Percentiles rank a stretch among this genome's conserved stretches.
Conservation (phyloP, 2,888 invertebrate species). For the Galeruca laticollis region DNA sequence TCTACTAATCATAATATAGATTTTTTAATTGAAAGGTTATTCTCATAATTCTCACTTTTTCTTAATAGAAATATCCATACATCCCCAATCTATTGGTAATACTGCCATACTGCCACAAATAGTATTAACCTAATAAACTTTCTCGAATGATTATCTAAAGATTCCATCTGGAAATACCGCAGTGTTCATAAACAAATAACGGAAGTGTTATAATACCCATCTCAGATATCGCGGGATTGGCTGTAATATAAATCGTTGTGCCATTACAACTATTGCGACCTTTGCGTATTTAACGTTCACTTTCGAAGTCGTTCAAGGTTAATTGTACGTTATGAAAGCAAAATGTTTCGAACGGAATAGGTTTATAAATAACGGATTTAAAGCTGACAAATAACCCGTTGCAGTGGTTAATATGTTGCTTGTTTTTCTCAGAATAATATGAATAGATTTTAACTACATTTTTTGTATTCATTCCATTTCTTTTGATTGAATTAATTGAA, state of each 20-base stretch:
- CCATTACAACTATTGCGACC: constrained; percentile 42
- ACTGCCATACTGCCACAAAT: not conserved
- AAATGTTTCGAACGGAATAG: constrained; percentile 31
- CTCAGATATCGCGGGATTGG: constrained; percentile 32
- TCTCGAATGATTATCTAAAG: not conserved
- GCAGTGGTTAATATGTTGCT: not conserved
- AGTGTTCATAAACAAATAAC: constrained; percentile 35
- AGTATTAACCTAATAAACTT: not conserved
- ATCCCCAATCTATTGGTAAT: too few species aligned
- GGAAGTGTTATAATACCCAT: constrained; percentile 34
- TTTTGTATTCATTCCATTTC: not conserved
- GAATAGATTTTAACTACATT: not conserved
- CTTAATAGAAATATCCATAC: too few species aligned
- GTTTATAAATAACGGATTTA: constrained; percentile 15
- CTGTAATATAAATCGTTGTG: constrained; percentile 33
- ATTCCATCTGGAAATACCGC: constrained; percentile 3
- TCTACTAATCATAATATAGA: too few species aligned
- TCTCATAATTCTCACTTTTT: too few species aligned
- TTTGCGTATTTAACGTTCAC: constrained; percentile 44
- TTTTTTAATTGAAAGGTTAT: too few species aligned
- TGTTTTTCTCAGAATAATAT: not conserved
- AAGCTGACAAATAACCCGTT: not conserved
- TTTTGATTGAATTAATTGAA: too few species aligned
- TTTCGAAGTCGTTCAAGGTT: constrained; percentile 48
- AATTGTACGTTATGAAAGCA: constrained; percentile 19